Evolutionary conservation across 2,888 invertebrate genomes (phyloP), one percentile per base, ranked within the genome.

Genomic region (Protodeltote pygarga): DNA sequence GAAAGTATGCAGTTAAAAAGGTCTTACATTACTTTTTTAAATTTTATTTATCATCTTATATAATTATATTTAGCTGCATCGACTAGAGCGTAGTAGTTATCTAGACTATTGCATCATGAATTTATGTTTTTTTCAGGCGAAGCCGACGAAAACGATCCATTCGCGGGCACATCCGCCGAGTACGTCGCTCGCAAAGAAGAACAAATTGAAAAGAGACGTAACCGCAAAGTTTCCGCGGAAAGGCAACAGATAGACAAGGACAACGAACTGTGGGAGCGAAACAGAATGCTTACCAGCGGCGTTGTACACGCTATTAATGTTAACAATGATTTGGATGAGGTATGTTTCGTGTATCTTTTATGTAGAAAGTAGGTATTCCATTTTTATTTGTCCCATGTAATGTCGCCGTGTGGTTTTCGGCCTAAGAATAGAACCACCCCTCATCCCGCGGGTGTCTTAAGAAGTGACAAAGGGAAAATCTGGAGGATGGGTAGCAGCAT

Each of bases 261-360:
- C 92, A 99, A 99, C 85, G 99, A 99, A 81, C 93, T 98, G 66
- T 99, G 99, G 99, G 99, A 99, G 87, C 94, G 98, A 14, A 99
- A 99, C 93, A 94, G 99, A 59, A 98, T 99, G 98, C 93, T 99
- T 15, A 97, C 98, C 3, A 97, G 97, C 16, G 97, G 99, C 10
- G 98, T 98, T 0, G 98, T 99, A 0, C 96, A 96, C 77, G 95
- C 96, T 16, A 94, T 97, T 23, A 97, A 96, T 73, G 94, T 96
- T 16, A 97, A 96, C 79, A 97, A 98, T 69, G 98, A 98, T 81
- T 96, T 97, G 79, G 99, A 99, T 73, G 99, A 99, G 86, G 92
- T 90, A 32, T 44, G 65, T 19, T 13, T 29, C 2, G 28, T 3
- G 16, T 20, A 3, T 25, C 27, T 46, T n/a, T n/a, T n/a, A n/a